Percentiles rank a stretch among this genome's conserved stretches.
Evolutionary conservation across 2,113 vertebrate species (phyloP).

Genomic region (Passer domesticus): DNA sequence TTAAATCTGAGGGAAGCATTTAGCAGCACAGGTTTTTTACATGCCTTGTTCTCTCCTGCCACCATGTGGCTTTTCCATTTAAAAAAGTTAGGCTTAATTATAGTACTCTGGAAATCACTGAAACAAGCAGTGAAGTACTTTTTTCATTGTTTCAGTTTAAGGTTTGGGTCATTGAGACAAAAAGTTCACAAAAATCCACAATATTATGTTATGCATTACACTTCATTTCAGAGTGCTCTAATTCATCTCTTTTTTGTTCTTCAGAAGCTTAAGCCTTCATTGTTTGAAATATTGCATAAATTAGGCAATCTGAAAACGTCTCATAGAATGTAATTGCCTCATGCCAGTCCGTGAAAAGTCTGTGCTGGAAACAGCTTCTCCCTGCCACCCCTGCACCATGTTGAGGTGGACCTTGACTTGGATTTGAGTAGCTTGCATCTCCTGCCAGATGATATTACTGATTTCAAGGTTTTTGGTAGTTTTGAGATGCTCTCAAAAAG

Average conservation of each 20-base stretch:
- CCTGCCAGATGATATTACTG: not conserved
- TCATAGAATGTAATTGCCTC: not conserved
- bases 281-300: not conserved
- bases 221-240: not conserved
- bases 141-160: not conserved
- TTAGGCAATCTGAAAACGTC: not conserved
- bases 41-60: conserved; percentile 43
- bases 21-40: not conserved
- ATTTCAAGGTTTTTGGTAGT: not conserved
- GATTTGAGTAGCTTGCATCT: not conserved
- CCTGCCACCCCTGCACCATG: not conserved
- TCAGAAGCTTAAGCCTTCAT: not conserved
- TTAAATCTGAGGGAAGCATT: not conserved
- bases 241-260: not conserved
- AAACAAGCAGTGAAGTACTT: not conserved
- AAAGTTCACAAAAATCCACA: not conserved
- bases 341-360: not conserved
- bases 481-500: not conserved
- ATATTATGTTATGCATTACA: not conserved
- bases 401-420: not conserved
- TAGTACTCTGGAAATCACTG: not conserved
- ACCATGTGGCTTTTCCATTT: conserved; percentile 22
- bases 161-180: not conserved
- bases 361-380: not conserved
- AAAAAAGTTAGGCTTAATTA: not conserved